Evolutionary conservation across 2,888 invertebrate genomes (phyloP), one percentile per base, ranked within the genome.

Genomic region (Stegana nigrithorax): DNA sequence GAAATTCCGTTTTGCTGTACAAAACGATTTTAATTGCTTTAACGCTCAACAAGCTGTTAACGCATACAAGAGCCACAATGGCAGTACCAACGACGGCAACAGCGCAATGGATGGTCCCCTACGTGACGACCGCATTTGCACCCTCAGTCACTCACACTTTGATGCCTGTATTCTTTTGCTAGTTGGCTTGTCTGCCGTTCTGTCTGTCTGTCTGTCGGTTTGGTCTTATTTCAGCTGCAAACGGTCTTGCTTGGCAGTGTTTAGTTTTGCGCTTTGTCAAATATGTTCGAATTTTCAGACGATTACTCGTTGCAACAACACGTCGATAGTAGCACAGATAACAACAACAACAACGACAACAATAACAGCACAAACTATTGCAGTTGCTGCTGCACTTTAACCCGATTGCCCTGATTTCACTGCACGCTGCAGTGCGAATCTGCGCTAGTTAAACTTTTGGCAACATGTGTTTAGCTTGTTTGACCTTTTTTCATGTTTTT

Each of bases 241-340:
- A 19, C 17, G 32, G n/a, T n/a, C n/a, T 21, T 63, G 21, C 59
- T 32, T 25, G n/a, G 2, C 29, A 7, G 45, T 83, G 76, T 81
- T 81, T 83, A 73, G 72, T 78, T 81, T 82, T 82, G 73, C 72
- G 70, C 82, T 83, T 71, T 79, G 73, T 70, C 75, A 82, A 81
- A 83, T 83, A 83, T 81, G 81, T 73, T 76, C 78, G 78, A 81
- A 82, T 83, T 81, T 79, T 72, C 67, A 68, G 76, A 76, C 75
- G 77, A 75, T 75, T 75, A 75, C 75, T 4, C 47, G 12, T 14
- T 44, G n/a, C 47, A 47, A 47, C 47, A 47, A 47, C 44, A 17
- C 2, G 42, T n/a, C n/a, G n/a, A n/a, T n/a, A n/a, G n/a, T n/a
- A n/a, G n/a, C n/a, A n/a, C 29, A 8, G 14, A 39, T 6, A 14